A percentile compares a stretch with the other conserved stretches of the same genome.
These are phyloP conservation scores for Caenorhabditis parvicauda DNA, from an alignment of 2,888 invertebrate species.

Conservation along the genomic window DNA sequence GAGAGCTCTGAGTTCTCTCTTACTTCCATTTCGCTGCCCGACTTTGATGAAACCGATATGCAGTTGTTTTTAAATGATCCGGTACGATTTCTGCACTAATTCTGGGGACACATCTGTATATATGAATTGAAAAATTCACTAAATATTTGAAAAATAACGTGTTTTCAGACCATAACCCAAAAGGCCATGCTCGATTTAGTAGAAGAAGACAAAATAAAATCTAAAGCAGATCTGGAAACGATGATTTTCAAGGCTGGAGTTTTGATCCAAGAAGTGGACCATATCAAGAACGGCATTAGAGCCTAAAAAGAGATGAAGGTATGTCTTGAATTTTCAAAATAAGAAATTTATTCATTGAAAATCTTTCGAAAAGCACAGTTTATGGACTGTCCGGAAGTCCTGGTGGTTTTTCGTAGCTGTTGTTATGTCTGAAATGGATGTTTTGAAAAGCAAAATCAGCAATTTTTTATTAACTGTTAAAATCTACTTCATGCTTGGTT, in stretches of 20 bases:
- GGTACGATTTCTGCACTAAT: constrained; percentile 12
- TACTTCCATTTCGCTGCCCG: constrained; percentile 25
- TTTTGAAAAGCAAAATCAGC: too few relatives aligned
- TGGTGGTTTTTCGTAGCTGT: constrained; percentile 28
- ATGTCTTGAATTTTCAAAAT: background rate
- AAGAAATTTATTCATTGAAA: too few relatives aligned
- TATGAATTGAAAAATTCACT: background rate
- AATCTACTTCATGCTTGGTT: too few relatives aligned
- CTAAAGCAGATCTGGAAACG: constrained; percentile 3
- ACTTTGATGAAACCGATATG: constrained; percentile 34
- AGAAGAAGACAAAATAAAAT: constrained; percentile 3
- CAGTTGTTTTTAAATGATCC: constrained; percentile 25
- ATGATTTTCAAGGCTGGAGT: constrained; percentile 23
- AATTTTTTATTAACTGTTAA: background rate
- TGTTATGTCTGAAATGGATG: constrained; percentile 26
- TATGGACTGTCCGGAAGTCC: too few relatives aligned
- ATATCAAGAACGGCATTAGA: constrained; percentile 20
- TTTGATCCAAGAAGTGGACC: constrained; percentile 31
- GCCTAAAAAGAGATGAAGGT: background rate
- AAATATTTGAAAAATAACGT: constrained; percentile 1
- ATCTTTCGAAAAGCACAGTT: too few relatives aligned
- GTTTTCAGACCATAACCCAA: constrained; percentile 6
- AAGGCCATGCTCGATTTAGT: constrained; percentile 15
- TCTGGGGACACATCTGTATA: too few relatives aligned
- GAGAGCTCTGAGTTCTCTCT: constrained; percentile 25